Base-by-base conservation (phyloP, 2,888 invertebrate species). In the Nomada fabriciana region DNA sequence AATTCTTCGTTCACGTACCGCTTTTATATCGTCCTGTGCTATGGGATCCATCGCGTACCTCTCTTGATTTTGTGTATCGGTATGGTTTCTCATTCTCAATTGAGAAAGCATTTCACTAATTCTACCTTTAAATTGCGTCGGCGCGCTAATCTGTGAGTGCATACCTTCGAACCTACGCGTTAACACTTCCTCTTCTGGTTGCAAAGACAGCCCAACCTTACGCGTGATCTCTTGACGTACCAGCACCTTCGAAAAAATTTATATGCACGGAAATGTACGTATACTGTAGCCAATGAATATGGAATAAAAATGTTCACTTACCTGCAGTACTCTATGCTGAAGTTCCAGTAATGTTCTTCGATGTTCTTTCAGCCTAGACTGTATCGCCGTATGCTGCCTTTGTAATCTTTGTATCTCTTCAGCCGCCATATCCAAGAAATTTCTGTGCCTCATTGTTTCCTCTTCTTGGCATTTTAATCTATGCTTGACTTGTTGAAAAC, bases 91-190 rank as follows among this genome's bases (percentile, higher is more conserved):
- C 93, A 98, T 95, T 76, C 97, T 95, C 89, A 98, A 97, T 87
- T 98, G 98, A 20, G 98, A 98, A 86, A 98, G 95, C 90, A 99
- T 94, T 94, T 99, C 98, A 93, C 98, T 98, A 75, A 99, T 95
- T 72, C 98, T 97, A 78, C 98, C 98, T 97, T 98, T 98, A 92
- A 98, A 98, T 88, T 99, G 97, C 57, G 98, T 98, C 47, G 99
- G 98, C 18, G 98, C 97, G 89, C 98, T 97, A 23, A 99, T 96
- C 91, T 98, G 97, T 0, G 97, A 96, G 80, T 98, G 97, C 92
- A 99, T 96, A 73, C 97, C 96, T 94, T 99, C 98, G 64, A 99
- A 95, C 86, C 97, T 97, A 69, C 97, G 97, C 68, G 98, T 95
- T n/a, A 98, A 94, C 13, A 97, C 96, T 93, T 99, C 99, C 93